These are phyloP conservation scores for Lynx canadensis DNA, from an alignment of 2,113 vertebrate species.

Conservation along the genomic window DNA sequence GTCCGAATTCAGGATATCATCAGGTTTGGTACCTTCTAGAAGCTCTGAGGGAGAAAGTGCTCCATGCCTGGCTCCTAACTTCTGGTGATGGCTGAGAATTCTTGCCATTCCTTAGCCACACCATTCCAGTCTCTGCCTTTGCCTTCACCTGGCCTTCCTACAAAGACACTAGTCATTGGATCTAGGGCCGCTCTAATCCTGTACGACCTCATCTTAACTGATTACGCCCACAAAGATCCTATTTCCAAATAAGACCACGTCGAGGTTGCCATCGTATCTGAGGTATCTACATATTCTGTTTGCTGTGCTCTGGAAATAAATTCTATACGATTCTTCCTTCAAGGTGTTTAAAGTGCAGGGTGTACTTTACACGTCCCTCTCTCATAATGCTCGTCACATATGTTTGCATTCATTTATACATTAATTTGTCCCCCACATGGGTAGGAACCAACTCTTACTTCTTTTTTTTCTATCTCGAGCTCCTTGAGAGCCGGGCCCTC, in stretches of 20 bases:
- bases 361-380: too few relatives aligned
- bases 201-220: neutral
- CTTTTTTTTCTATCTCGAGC: neutral
- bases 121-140: neutral
- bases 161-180: neutral
- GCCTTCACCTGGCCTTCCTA: neutral
- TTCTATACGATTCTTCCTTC: neutral
- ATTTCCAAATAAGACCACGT: neutral
- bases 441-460: neutral
- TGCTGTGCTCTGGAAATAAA: neutral
- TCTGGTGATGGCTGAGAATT: too few relatives aligned
- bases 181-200: neutral
- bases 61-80: neutral
- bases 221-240: neutral
- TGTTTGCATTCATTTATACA: neutral
- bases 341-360: too few relatives aligned
- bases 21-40: neutral
- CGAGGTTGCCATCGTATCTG: neutral
- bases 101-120: neutral
- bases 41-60: neutral
- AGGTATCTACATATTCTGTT: neutral
- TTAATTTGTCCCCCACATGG: neutral
- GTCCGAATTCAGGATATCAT: neutral
- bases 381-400: neutral
- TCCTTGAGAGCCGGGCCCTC: neutral